Conservation (phyloP, 2,113 vertebrate genomes). For the Aythya baeri region DNA sequence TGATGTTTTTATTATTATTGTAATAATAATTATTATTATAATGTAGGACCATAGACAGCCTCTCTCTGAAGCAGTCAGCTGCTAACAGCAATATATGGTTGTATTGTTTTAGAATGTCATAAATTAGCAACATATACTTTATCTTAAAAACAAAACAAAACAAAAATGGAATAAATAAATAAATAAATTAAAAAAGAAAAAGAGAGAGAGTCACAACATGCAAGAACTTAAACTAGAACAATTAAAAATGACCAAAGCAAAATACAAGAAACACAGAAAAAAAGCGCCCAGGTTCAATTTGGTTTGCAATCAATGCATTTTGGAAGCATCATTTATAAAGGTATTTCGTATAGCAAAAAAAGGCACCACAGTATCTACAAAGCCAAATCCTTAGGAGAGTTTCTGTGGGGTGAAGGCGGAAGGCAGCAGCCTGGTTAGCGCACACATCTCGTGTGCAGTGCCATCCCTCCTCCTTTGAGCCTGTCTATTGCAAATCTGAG, state of each 20-base stretch:
- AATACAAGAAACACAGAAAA: slow-evolving; percentile 41
- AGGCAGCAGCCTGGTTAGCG: background rate
- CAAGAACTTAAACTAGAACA: slow-evolving; percentile 32
- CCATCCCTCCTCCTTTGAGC: background rate
- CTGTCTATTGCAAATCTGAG: background rate
- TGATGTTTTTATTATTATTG: slow-evolving; percentile 12
- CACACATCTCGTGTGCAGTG: background rate
- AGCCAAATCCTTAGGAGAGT: slow-evolving; percentile 60
- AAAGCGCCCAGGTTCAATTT: slow-evolving; percentile 55
- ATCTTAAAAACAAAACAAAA: slow-evolving; percentile 40
- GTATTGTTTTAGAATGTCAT: slow-evolving; percentile 36
- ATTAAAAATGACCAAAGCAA: slow-evolving; percentile 46
- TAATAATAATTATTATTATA: background rate
- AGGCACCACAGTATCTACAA: slow-evolving; percentile 63
- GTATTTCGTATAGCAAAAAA: slow-evolving; percentile 61
- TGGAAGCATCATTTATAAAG: slow-evolving; percentile 57
- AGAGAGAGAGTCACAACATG: background rate
- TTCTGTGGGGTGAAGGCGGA: background rate
- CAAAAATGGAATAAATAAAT: slow-evolving; percentile 52
- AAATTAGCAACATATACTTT: slow-evolving; percentile 49
- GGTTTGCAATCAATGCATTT: slow-evolving; percentile 58
- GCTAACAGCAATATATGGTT: slow-evolving; percentile 33
- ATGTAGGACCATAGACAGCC: slow-evolving; percentile 6
- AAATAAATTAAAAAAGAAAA: slow-evolving; percentile 22
- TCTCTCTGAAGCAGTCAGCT: slow-evolving; percentile 39